Base-by-base conservation (phyloP, 2,888 invertebrate genomes). In the Rhogogaster chlorosoma region DNA sequence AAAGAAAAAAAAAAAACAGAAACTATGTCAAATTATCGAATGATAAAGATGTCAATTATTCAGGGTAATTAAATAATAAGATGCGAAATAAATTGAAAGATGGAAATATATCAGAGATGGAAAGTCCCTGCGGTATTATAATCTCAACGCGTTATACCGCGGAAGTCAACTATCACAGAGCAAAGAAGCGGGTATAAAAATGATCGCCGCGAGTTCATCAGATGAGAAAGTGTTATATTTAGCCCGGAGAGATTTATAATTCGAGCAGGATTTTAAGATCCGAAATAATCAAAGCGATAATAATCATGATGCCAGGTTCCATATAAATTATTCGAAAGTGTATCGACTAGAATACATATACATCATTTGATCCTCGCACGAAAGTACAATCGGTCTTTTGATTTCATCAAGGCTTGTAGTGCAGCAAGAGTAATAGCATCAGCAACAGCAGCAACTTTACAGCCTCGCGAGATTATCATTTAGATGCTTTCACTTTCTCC, bases 401-500 rank as follows among this genome's bases (percentile, higher is more conserved):
- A 71, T 32, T 36, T 70, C 32, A 2, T 53, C 2, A 1, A 53
- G n/a, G 53, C 7, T 18, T n/a, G n/a, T 15, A 38, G 36, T 36
- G 70, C 70, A 70, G 32, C 70, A 4, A 18, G 10, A 38, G 38
- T 4, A 70, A n/a, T n/a, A 70, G 36, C 18, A 36, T n/a, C 70
- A 36, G 15, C 10, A 45, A 2, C 73, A 22, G 73, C 61, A 49
- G 6, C 49, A n/a, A 12, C 42, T 42, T 12, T 53, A 26, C 22
- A 61, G 61, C 57, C 12, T 73, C 45, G 12, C 26, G 18, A 78
- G 78, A 78, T 45, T 45, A 53, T 53, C n/a, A 53, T 53, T 80
- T 80, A 80, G 78, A 87, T 89, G 92, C 92, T 92, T 90, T 92
- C 92, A 92, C 92, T 92, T 92, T 92, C 92, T 91, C 92, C 90